Conservation (phyloP, 1,140 invertebrate species). For the Zaprionus taronus region DNA sequence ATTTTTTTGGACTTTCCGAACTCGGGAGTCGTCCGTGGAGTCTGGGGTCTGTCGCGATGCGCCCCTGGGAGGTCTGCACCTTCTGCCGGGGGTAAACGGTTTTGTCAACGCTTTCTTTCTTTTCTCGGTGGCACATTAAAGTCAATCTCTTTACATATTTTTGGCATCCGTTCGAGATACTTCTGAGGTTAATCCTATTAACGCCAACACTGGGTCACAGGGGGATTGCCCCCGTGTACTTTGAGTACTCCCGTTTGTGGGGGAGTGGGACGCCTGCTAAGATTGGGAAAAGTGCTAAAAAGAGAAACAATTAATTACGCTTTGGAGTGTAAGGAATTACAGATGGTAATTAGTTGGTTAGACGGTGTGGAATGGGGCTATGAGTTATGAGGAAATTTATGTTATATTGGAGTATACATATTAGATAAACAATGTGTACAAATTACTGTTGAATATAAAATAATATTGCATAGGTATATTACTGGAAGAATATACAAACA, state of each 20-base stretch:
- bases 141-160: slow-evolving; percentile 60
- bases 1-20: slow-evolving; percentile 12
- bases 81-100: slow-evolving; percentile 17
- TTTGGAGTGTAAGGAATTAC: neutral
- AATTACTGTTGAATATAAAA: too few relatives aligned
- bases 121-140: slow-evolving; percentile 48
- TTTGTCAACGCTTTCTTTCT: slow-evolving; percentile 65
- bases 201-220: slow-evolving; percentile 35
- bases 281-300: neutral
- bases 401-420: too few relatives aligned
- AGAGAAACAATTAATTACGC: neutral
- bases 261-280: slow-evolving; percentile 1
- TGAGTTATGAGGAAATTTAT: neutral
- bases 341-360: neutral
- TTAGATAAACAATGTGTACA: too few relatives aligned
- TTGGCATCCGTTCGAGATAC: slow-evolving; percentile 49
- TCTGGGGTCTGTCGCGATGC: neutral
- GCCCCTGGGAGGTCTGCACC: slow-evolving; percentile 43
- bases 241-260: neutral
- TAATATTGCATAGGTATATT: too few relatives aligned
- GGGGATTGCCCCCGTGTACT: neutral
- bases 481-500: too few relatives aligned
- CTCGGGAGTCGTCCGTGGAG: neutral
- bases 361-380: neutral
- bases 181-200: slow-evolving; percentile 56